These are phyloP conservation scores for Pollenia griseotomentosa DNA, from an alignment of 2,888 invertebrate species.

Conservation along the genomic window DNA sequence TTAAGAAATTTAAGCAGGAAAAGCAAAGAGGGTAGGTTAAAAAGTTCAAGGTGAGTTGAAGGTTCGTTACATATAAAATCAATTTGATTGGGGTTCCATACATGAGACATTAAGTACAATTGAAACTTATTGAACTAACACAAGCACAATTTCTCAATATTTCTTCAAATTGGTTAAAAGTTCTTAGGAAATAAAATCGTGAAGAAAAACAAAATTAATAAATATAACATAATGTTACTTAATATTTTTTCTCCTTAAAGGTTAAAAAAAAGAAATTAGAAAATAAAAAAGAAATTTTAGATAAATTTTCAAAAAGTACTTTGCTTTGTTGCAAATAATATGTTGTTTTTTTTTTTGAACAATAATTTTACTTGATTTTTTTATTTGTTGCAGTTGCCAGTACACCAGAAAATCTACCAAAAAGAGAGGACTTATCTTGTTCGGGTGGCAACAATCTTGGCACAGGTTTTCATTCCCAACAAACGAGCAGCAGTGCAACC, in stretches of 20 bases:
- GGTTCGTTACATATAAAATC: not conserved
- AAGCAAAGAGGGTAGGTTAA: not conserved
- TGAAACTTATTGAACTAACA: constrained; percentile 41
- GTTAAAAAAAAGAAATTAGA: not conserved
- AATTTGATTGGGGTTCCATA: constrained; percentile 48
- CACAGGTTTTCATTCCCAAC: constrained; percentile 64
- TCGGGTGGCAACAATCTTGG: constrained; percentile 80
- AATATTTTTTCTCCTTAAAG: not conserved
- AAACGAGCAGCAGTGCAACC: constrained; percentile 44
- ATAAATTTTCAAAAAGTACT: not conserved
- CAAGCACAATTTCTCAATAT: not conserved
- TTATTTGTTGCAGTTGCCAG: constrained; percentile 90
- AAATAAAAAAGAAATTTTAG: not conserved
- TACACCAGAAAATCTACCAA: constrained; percentile 89
- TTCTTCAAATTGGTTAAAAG: not conserved
- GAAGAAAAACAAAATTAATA: no score
- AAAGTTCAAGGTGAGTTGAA: not conserved
- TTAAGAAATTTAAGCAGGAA: constrained; percentile 10
- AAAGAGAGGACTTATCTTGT: constrained; percentile 86
- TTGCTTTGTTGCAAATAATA: constrained; percentile 8
- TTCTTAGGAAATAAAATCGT: not conserved
- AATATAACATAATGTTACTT: not conserved
- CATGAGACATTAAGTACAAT: constrained; percentile 32
- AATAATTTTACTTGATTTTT: not conserved
- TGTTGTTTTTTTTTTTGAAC: not conserved